phyloP scores from a whole-genome alignment of 2,113 vertebrate genomes.

The Terrapene triunguis region DNA sequence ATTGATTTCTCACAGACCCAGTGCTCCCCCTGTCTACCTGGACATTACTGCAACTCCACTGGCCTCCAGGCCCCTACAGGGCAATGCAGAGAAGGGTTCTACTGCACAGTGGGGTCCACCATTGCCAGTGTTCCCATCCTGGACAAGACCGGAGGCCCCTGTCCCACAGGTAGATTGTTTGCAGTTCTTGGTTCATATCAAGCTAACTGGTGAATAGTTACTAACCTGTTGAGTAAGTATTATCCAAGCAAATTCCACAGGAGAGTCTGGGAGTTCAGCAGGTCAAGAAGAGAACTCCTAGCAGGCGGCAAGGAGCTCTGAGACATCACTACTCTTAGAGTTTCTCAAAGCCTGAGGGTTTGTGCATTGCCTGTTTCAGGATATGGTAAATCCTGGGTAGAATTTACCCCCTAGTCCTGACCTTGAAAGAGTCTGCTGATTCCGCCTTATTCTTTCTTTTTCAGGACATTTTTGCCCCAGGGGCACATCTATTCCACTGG shows the following conservation, averaged over 20 bases:
- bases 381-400: neutral
- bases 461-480: conserved; percentile 90
- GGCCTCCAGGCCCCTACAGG: conserved; percentile 83
- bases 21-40: conserved; percentile 82
- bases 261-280: neutral
- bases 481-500: conserved; percentile 81
- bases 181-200: neutral
- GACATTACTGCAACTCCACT: conserved; percentile 80
- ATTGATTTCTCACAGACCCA: conserved; percentile 74
- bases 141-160: conserved; percentile 81
- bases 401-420: neutral
- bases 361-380: neutral
- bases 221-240: neutral
- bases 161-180: conserved; percentile 82
- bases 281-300: neutral
- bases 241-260: neutral
- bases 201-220: neutral
- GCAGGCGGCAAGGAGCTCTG: neutral
- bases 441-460: neutral
- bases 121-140: conserved; percentile 72
- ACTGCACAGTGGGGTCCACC: conserved; percentile 79
- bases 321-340: no score
- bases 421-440: neutral
- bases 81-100: conserved; percentile 85
- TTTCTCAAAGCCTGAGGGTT: neutral